Base-by-base conservation (phyloP, 2,113 vertebrate genomes). In the Cyphomyrus discorhynchus region DNA sequence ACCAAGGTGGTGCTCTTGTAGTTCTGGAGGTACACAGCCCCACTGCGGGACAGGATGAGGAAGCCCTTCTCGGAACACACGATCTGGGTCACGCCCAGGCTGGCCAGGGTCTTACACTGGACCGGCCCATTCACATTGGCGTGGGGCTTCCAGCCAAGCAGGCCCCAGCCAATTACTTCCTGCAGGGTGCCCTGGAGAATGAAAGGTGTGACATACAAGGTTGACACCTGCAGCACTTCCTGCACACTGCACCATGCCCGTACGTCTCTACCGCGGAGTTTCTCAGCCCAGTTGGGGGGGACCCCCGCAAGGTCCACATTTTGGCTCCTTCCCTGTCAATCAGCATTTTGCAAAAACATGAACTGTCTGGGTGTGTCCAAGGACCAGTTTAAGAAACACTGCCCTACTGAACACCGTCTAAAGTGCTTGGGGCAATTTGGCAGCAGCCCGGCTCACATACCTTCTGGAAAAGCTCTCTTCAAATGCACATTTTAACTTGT, bases 31-130 rank as follows among this genome's bases (percentile, higher is more conserved):
- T 99, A 98, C 91, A 99, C 97, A 3, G 97, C 96, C 31, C 98
- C 98, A 1, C 96, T 98, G 92, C 97, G 96, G 31, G 97, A 97
- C 46, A 99, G 89, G 92, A 99, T 96, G 49, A 99, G 96, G 89
- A 99, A 99, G 35, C 97, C 97, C 88, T 99, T 99, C 93, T 99
- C 98, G 7, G 98, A 98, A 91, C 98, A 99, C 87, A 98, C 98
- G 1, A 99, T 95, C 90, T 99, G 98, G 0, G 94, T 96, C 86
- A 99, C 96, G 0, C 98, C 98, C 31, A 99, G 94, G 92, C 92
- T 98, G 47, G 98, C 97, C 87, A 99, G 96, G 89, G 97, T 96
- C 95, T 99, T 98, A 91, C 98, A 99, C 2, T 98, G 97, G 91
- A 99, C 96, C 11, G 98, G 98, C 83, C 98, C 98, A 3, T 96